Base-by-base conservation (phyloP, 2,888 invertebrate species). In the Pomacea canaliculata region DNA sequence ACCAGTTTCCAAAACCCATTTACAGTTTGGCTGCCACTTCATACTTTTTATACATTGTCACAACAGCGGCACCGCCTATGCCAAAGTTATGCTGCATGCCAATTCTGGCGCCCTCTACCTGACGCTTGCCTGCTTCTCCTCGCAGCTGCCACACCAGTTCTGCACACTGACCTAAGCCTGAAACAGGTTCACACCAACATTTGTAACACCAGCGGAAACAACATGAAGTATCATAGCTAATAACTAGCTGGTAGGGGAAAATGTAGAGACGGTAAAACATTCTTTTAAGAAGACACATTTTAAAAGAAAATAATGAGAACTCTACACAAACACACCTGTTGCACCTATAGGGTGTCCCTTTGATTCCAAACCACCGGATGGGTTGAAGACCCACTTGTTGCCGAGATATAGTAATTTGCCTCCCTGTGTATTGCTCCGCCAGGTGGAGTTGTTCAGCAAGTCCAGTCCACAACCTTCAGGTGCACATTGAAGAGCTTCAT, bases 311-410 rank as follows among this genome's bases (percentile, higher is more conserved):
- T 3, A 37, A 37, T 37, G 60, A 60, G 7, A 60, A 19, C 7
- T 60, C 16, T 19, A 60, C 16, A 19, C 2, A 60, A 60, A 60
- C 60, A 60, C 90, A 88, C 96, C 98, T 13, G 98, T 98, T 0
- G 98, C 98, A 71, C 98, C 99, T 78, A 99, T 92, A 19, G 98
- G 98, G 93, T 99, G 99, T 0, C 98, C 98, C 92, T 99, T 99
- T 0, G 98, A 98, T 82, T 99, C 98, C 70, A 99, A 93, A 12
- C 99, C 99, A 70, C 98, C 99, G 87, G 98, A 98, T 0, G 99
- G 99, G 92, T 99, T 99, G n/a, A 99, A 93, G 7, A 99, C 99
- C 90, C 95, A 97, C 90, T 95, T 95, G 51, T 99, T 99, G 83
- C 92, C 92, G 63, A 90, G 81, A 49, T 89, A 88, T 88, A 98